Evolutionary conservation across 2,888 invertebrate species (phyloP), one percentile per base, ranked within the genome.

Genomic region (Caenorhabditis zanzibari): DNA sequence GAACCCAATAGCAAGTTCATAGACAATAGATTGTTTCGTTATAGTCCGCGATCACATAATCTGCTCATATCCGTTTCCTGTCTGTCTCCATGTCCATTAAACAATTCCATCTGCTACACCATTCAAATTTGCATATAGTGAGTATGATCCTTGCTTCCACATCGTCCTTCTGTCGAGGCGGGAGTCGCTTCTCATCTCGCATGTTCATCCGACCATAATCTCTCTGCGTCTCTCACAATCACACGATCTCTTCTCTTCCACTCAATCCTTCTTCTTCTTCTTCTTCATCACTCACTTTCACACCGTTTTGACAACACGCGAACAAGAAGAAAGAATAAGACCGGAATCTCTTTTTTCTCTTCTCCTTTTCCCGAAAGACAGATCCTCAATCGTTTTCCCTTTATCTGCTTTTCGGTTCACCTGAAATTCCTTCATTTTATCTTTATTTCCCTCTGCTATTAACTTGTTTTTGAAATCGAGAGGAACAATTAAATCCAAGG

Each of bases 171-270:
- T 58, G 71, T 66, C 58, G 64, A 32, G 32, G 32, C 32, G 54
- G 54, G 54, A 64, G 72, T 80, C 79, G 72, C 72, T 80, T 64
- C 76, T 66, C 72, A 59, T 68, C 68, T 68, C 68, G 68, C 54
- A 68, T 82, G 76, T 82, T 82, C 82, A 82, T 77, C 76, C 82
- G 73, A 82, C 82, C 82, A 82, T 82, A 82, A 82, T 82, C 82
- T 66, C 54, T 76, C 68, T 56, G 28, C 54, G 32, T 64, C 56
- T 83, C 68, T 71, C 49, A 7, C 22, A 47, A 59, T 54, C 52
- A 26, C 49, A 49, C 52, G 38, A 66, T 77, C 76, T 76, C 52
- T 59, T 58, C 52, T 26, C 49, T 41, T 54, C 74, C 32, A 32
- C 38, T 26, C 74, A 59, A 54, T 35, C 47, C 68, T 76, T 73